Evolutionary conservation across 2,888 invertebrate genomes (phyloP).

Genomic region (Salticus scenicus): DNA sequence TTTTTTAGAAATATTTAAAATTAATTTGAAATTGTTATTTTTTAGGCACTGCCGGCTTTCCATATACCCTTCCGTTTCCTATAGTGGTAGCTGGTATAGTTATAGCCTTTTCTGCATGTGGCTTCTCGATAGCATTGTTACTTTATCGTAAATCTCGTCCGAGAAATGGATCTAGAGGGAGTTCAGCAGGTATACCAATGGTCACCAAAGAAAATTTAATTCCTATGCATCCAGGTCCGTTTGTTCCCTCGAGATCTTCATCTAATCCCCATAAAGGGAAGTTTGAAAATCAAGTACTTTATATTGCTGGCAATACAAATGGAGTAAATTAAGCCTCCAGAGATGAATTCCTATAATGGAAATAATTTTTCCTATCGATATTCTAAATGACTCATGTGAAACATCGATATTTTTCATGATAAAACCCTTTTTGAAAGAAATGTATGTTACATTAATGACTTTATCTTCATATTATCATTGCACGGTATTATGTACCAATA

Average conservation of each 20-base stretch:
- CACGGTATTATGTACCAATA: no score
- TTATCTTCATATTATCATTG: no score
- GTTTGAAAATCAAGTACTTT: constrained; percentile 20
- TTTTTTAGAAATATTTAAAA: no score
- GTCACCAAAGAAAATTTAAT: constrained; percentile 55
- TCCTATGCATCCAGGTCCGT: constrained; percentile 41
- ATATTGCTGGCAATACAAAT: constrained; percentile 28
- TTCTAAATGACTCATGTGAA: no score
- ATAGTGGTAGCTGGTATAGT: constrained; percentile 49
- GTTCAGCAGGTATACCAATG: constrained; percentile 31
- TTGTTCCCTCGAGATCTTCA: constrained; percentile 3
- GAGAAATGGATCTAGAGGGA: neutral
- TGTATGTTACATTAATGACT: no score
- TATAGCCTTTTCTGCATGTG: constrained; percentile 34
- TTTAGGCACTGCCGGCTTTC: no score
- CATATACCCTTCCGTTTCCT: constrained; percentile 33
- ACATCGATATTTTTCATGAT: no score
- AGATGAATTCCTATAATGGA: no score
- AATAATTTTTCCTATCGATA: no score
- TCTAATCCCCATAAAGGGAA: neutral
- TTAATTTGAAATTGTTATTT: no score
- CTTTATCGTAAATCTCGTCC: constrained; percentile 40
- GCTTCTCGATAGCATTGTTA: constrained; percentile 29
- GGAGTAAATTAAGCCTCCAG: constrained; percentile 16
- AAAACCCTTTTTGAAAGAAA: no score